Evolutionary conservation across 2,797 vertebrate species (phyloP).

Genomic region (Enteromius treurensis): DNA sequence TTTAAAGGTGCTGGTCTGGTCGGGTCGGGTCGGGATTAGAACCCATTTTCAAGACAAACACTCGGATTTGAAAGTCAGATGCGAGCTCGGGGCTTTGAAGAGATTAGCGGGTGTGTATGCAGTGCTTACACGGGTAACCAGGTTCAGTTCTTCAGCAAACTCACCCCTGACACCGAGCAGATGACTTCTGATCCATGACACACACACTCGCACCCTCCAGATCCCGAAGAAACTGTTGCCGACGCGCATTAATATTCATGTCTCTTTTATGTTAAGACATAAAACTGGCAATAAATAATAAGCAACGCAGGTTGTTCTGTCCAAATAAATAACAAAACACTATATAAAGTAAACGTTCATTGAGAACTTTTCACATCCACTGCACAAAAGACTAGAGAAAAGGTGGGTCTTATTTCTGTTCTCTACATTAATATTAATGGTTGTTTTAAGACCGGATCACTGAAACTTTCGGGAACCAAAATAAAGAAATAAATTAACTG

Average conservation of each 20-base stretch:
- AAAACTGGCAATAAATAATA: background rate
- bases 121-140: slow-evolving; percentile 62
- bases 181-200: slow-evolving; percentile 42
- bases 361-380: background rate
- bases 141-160: slow-evolving; percentile 76
- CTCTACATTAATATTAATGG: too few relatives aligned
- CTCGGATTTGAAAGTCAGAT: slow-evolving; percentile 71
- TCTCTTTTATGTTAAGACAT: background rate
- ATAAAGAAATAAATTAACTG: too few relatives aligned
- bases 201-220: background rate
- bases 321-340: background rate
- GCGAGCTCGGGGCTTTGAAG: slow-evolving; percentile 58
- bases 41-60: slow-evolving; percentile 75
- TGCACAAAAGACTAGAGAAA: background rate
- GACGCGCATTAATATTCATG: background rate
- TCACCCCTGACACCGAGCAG: slow-evolving; percentile 73
- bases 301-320: background rate
- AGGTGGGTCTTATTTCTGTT: background rate
- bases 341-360: background rate
- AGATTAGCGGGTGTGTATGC: slow-evolving; percentile 52
- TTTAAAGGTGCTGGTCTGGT: slow-evolving; percentile 74
- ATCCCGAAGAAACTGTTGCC: background rate
- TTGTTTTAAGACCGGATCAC: too few relatives aligned
- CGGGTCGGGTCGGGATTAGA: slow-evolving; percentile 75
- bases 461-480: background rate